A percentile compares a stretch with the other conserved stretches of the same genome.
phyloP scores from a whole-genome alignment of 1,140 invertebrate genomes.

The Ctenoplectra terminalis region DNA sequence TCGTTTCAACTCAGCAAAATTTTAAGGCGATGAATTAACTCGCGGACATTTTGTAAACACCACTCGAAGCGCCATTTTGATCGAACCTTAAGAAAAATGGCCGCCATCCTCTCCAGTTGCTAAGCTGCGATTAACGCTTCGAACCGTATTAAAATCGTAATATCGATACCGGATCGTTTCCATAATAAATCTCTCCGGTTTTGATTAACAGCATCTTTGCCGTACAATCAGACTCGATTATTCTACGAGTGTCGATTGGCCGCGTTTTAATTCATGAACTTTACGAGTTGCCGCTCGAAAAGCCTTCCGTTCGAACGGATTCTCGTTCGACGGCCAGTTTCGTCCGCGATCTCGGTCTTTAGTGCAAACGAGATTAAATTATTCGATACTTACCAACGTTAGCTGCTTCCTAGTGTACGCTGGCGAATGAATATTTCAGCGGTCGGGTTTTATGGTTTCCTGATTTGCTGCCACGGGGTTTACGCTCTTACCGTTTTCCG shows the following conservation, averaged over 20 bases:
- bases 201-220: not conserved
- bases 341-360: not conserved
- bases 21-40: not conserved
- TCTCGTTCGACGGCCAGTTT: not conserved
- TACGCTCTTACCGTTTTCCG: not conserved
- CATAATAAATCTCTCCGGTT: not conserved
- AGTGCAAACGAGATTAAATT: not conserved
- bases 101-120: not conserved
- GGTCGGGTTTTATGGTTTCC: conserved; percentile 4
- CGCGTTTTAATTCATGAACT: not conserved
- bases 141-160: not conserved
- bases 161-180: not conserved
- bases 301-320: not conserved
- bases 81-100: not conserved
- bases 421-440: not conserved
- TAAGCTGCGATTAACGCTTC: not conserved
- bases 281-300: not conserved
- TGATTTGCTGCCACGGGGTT: not conserved
- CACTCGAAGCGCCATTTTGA: too few relatives aligned
- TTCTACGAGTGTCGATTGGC: not conserved
- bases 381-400: not conserved
- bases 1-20: too few relatives aligned
- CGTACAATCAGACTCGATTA: not conserved
- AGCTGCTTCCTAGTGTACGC: not conserved
- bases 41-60: not conserved